Evolutionary conservation across 1,140 invertebrate genomes (phyloP).

Genomic region (Zaprionus lachaisei): DNA sequence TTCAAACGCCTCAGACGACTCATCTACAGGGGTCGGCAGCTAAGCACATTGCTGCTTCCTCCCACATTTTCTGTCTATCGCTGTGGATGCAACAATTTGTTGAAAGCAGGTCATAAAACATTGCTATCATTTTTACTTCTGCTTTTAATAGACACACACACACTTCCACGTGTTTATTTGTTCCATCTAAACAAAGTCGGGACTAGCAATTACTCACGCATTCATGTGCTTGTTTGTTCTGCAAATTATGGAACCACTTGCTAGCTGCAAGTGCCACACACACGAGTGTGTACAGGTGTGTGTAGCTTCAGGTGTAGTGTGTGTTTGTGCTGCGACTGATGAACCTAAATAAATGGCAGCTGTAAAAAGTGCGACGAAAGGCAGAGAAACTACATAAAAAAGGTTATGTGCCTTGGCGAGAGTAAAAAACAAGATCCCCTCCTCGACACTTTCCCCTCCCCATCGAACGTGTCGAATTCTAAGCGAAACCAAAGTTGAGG

Average conservation of each 20-base stretch:
- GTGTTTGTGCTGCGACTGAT: conserved; percentile 43
- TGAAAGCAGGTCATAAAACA: conserved; percentile 6
- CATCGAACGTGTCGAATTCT: not conserved
- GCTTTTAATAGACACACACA: not conserved
- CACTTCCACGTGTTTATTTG: not conserved
- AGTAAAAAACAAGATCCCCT: conserved; percentile 28
- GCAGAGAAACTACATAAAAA: conserved; percentile 52
- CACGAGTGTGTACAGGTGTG: conserved; percentile 26
- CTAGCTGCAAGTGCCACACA: conserved; percentile 21
- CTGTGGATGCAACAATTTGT: conserved; percentile 11
- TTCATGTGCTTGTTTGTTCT: conserved; percentile 57
- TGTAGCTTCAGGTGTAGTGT: conserved; percentile 24
- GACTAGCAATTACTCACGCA: conserved; percentile 59
- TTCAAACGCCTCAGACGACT: too few species aligned
- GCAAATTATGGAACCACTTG: conserved; percentile 55
- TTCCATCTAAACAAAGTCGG: conserved; percentile 14
- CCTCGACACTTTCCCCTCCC: not conserved
- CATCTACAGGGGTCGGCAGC: too few species aligned
- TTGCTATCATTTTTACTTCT: conserved; percentile 3
- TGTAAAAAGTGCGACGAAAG: conserved; percentile 58
- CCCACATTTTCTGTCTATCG: not conserved
- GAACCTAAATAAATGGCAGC: conserved; percentile 58
- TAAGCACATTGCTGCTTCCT: not conserved
- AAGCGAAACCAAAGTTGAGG: conserved; percentile 31
- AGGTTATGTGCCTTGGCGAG: conserved; percentile 28